Percentiles rank a stretch among this genome's conserved stretches.
Conservation (phyloP, 1,140 invertebrate genomes). For the Limonius californicus region DNA sequence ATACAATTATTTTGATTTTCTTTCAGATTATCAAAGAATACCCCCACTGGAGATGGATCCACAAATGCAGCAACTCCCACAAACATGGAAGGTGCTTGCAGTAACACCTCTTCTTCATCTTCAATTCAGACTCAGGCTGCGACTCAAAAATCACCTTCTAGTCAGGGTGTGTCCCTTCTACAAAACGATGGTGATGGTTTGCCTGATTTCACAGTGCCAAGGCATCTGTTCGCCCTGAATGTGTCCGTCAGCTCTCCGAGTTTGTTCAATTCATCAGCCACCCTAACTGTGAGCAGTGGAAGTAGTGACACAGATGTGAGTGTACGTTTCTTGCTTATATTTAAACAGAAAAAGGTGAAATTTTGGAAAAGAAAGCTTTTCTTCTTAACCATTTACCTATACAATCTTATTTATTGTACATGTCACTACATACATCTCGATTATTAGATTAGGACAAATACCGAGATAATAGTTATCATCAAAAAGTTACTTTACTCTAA, state of each 20-base stretch:
- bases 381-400: too few relatives aligned
- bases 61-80: slow-evolving; percentile 2
- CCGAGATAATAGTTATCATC: too few relatives aligned
- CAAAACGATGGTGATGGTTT: slow-evolving; percentile 14
- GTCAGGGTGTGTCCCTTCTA: neutral
- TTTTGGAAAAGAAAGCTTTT: too few relatives aligned
- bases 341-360: too few relatives aligned
- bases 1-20: too few relatives aligned
- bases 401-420: too few relatives aligned
- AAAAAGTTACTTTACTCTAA: too few relatives aligned
- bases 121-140: slow-evolving; percentile 28
- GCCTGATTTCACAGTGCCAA: slow-evolving; percentile 20
- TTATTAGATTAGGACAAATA: too few relatives aligned
- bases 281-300: slow-evolving; percentile 48
- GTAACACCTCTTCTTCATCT: slow-evolving; percentile 22
- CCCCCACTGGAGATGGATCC: neutral
- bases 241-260: slow-evolving; percentile 45
- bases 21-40: neutral
- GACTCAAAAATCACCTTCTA: slow-evolving; percentile 17
- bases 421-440: too few relatives aligned
- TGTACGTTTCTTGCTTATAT: slow-evolving; percentile 12
- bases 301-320: slow-evolving; percentile 44
- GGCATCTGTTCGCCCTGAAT: slow-evolving; percentile 7
- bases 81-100: slow-evolving; percentile 10
- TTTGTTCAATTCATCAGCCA: slow-evolving; percentile 41